Evolutionary conservation across 2,113 vertebrate species (phyloP), one percentile per base, ranked within the genome.

Genomic region (Clinocottus analis): DNA sequence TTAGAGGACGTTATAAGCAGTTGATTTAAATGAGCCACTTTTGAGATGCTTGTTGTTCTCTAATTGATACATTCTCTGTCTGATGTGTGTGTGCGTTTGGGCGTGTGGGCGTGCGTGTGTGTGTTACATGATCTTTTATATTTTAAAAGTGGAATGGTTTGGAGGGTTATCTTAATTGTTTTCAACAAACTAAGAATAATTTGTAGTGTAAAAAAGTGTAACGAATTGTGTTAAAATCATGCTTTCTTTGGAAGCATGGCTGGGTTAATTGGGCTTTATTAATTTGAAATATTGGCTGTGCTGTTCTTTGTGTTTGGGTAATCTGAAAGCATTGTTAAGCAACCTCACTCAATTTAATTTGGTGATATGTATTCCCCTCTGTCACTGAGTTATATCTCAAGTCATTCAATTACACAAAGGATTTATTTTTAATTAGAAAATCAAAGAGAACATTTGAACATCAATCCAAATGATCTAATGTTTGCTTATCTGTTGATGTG

Each of bases 1-100:
- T 88, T 72, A 90, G 77, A 78, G 70, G 72, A 80, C 76, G 31
- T 75, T 82, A 60, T 45, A 61, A 82, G 70, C 39, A 69, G 61
- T 33, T 87, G 68, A 77, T 82, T 66, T 37, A 61, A 75, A 78
- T 69, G 14, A 76, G 39, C 47, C 41, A 51, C 23, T 68, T 82
- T 74, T 63, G 49, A 75, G 60, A 39, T 56, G 8, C 51, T 60
- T 60, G 59, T 69, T 75, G 23, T 55, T 41, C 35, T 85, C 56
- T 70, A 58, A 65, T 84, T 82, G 37, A 68, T 58, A 45, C 14
- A 39, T 47, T 64, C 25, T 51, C 6, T 25, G 5, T 62, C n/a
- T 53, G 45, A 72, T n/a, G n/a, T n/a, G n/a, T n/a, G n/a, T n/a
- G n/a, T n/a, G n/a, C n/a, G n/a, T n/a, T n/a, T n/a, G n/a, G n/a